Evolutionary conservation across 2,113 vertebrate genomes (phyloP).

Genomic region (Acrocephalus kingi): DNA sequence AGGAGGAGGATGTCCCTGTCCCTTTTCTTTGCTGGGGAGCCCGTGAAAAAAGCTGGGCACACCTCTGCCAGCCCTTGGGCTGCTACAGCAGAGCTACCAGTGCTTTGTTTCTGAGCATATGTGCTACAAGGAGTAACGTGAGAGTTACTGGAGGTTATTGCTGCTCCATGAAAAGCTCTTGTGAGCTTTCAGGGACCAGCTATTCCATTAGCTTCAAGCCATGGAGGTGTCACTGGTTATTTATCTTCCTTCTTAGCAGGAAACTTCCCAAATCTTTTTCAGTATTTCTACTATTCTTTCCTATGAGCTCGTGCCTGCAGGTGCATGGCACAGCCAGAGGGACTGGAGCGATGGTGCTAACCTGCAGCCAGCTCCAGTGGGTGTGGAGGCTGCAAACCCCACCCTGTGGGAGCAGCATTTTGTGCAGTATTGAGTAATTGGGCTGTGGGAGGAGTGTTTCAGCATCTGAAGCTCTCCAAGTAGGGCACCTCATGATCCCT

Average conservation of each 20-base stretch:
- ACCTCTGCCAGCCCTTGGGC: not conserved
- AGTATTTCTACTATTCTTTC: not conserved
- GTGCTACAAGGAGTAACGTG: not conserved
- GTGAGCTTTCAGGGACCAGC: not conserved
- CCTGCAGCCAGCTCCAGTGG: not conserved
- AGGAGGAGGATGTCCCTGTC: not conserved
- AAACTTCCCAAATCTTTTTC: not conserved
- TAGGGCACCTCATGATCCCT: not conserved
- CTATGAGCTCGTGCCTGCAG: not conserved
- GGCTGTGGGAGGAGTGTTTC: not conserved
- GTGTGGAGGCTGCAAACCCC: not conserved
- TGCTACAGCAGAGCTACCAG: not conserved
- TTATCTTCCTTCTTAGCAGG: not conserved
- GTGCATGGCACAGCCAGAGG: not conserved
- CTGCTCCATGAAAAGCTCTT: not conserved
- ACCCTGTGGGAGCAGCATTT: not conserved
- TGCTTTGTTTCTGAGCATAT: not conserved
- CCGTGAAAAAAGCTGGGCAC: not conserved
- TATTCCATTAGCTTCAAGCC: not conserved
- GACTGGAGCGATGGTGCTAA: rapidly evolving
- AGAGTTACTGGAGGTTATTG: not conserved
- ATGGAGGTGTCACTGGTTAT: not conserved
- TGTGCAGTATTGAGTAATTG: not conserved
- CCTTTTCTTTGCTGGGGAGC: not conserved
- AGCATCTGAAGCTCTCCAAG: not conserved